These are phyloP conservation scores for Manis pentadactyla DNA, from an alignment of 2,797 vertebrate species.

Conservation along the genomic window DNA sequence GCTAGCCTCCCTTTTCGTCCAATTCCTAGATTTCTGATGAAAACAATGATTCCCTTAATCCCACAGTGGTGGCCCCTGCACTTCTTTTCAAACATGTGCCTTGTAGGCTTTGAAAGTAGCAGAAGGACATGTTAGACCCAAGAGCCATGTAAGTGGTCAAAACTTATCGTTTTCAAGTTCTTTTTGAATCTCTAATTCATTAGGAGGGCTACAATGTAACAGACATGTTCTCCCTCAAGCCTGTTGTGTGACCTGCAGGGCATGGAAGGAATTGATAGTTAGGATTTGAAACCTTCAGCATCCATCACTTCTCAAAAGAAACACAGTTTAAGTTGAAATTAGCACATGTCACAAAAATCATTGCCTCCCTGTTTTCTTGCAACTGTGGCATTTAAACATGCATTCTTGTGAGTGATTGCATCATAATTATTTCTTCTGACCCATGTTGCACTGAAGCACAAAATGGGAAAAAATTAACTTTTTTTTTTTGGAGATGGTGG, in stretches of 20 bases:
- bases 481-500: neutral
- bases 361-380: slow-evolving; percentile 76
- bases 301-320: neutral
- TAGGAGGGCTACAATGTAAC: neutral
- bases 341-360: slow-evolving; percentile 65
- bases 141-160: neutral
- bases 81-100: neutral
- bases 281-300: neutral
- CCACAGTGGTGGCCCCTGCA: neutral
- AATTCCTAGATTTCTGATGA: neutral
- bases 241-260: neutral
- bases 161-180: neutral
- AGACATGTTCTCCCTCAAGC: neutral
- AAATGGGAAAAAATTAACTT: slow-evolving; percentile 62
- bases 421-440: slow-evolving; percentile 54
- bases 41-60: neutral
- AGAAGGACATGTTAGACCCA: neutral
- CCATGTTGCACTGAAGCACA: slow-evolving; percentile 74
- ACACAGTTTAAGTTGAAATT: slow-evolving; percentile 70
- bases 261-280: neutral
- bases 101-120: neutral
- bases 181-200: neutral
- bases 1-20: neutral
- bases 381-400: slow-evolving; percentile 79
- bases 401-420: slow-evolving; percentile 75